Evolutionary conservation across 2,797 vertebrate species (phyloP), one percentile per base, ranked within the genome.

Genomic region (Cossypha polioptera): DNA sequence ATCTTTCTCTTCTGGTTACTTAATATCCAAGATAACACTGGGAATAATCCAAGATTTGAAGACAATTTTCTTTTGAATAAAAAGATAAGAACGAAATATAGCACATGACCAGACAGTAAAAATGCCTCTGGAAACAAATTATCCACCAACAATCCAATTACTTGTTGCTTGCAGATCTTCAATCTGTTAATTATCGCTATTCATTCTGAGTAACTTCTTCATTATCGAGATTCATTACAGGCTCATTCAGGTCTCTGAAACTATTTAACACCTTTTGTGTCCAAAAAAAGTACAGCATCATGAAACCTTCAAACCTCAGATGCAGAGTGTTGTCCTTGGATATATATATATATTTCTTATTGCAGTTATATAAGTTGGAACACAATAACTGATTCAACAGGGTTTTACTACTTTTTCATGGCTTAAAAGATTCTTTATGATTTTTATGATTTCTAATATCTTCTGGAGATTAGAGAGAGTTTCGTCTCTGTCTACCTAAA

Each of bases 141-240:
- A 96, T 95, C 92, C 77, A 86, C 81, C 78, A 94, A 96, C 97
- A 97, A 97, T 96, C 85, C 88, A 97, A 97, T 97, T 97, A 95
- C 92, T 88, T 97, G 71, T 95, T 97, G 91, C 95, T 97, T 97
- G 83, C 93, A 97, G 95, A 97, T 96, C 85, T 97, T 94, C 94
- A 96, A 90, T 97, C 94, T 93, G 95, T 97, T 98, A 97, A 98
- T 97, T 97, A 97, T 93, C 63, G 97, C 91, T 83, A 97, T 97
- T 98, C 94, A 96, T 97, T 96, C 86, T 96, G 81, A 96, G 90
- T 96, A 94, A 96, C 59, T 94, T 96, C 94, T 97, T 95, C 47
- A 35, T 91, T 93, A 89, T 78, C 54, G 78, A 96, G 68, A 96
- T 97, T 97, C 65, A 83, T 97, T 94, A 95, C 65, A 82, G 94